Conservation (phyloP, 1,140 invertebrate species). For the Cydia pomonella region DNA sequence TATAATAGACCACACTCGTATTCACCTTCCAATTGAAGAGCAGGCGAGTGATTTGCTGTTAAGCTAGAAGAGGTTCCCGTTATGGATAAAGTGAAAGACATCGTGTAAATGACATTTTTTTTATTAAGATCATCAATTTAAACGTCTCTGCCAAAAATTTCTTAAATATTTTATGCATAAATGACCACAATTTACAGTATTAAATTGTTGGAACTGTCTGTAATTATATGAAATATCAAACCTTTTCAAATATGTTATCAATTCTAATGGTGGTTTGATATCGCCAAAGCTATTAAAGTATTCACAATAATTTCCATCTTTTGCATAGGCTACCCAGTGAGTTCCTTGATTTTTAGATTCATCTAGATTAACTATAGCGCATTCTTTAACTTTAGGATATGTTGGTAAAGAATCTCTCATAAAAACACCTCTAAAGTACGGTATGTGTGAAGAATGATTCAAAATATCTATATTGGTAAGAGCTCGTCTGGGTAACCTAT, state of each 20-base stretch:
- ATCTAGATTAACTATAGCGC: constrained; percentile 56
- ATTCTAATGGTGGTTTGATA: constrained; percentile 45
- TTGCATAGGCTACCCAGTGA: constrained; percentile 59
- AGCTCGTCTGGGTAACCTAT: constrained; percentile 40
- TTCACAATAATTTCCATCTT: constrained; percentile 44
- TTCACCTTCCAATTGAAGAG: constrained; percentile 22
- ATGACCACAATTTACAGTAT: constrained; percentile 35
- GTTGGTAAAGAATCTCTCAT: constrained; percentile 51
- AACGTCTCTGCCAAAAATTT: background rate
- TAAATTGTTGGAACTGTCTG: background rate
- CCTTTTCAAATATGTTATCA: constrained; percentile 20
- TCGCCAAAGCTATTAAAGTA: constrained; percentile 54
- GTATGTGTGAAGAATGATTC: constrained; percentile 43
- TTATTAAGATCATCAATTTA: constrained; percentile 5
- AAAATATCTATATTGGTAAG: constrained; percentile 46
- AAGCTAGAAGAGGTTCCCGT: constrained; percentile 32
- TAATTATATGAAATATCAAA: constrained; percentile 30
- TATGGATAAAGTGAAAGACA: constrained; percentile 34
- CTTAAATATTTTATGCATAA: constrained; percentile 31
- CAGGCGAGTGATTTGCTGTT: constrained; percentile 1
- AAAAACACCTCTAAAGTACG: constrained; percentile 50
- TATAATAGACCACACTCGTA: constrained; percentile 36
- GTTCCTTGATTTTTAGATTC: constrained; percentile 43
- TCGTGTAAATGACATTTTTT: constrained; percentile 18
- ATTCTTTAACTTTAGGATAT: constrained; percentile 44